phyloP scores from a whole-genome alignment of 2,888 invertebrate genomes.

The Coleophora flavipennella region DNA sequence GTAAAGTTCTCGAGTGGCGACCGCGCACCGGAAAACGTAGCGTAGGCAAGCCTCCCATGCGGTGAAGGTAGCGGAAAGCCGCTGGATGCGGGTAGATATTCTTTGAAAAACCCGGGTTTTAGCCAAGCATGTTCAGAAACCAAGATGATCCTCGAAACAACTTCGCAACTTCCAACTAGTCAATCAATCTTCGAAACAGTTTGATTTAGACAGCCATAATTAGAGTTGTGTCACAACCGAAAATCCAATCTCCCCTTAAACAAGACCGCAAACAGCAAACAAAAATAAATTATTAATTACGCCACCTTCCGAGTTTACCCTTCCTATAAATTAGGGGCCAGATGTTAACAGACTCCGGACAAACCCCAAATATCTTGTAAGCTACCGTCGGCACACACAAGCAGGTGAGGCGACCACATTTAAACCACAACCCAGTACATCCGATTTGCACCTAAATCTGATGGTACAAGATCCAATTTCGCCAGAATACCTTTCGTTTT shows the following conservation, averaged over 20 bases:
- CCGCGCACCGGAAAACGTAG: no score
- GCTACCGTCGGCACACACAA: conserved; percentile 48
- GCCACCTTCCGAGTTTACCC: conserved; percentile 61
- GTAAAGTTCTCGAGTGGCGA: no score
- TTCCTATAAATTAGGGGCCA: conserved; percentile 65
- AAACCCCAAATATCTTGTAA: conserved; percentile 69
- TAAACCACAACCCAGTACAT: conserved; percentile 6
- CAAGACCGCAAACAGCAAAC: conserved; percentile 19
- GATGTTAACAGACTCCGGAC: conserved; percentile 65
- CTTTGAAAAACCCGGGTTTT: no score
- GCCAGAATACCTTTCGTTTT: conserved; percentile 30
- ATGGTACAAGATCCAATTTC: conserved; percentile 24
- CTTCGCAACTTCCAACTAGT: no score
- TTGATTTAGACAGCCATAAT: no score
- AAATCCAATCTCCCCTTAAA: not conserved
- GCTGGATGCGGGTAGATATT: no score
- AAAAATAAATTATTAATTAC: conserved; percentile 69
- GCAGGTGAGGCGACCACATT: conserved; percentile 11
- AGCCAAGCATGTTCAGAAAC: no score
- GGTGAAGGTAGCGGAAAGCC: no score
- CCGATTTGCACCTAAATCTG: conserved; percentile 20
- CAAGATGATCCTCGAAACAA: no score
- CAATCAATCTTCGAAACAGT: no score
- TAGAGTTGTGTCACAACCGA: no score
- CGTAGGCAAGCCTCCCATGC: no score